Evolutionary conservation across 2,888 invertebrate genomes (phyloP).

Genomic region (Meta bourneti): DNA sequence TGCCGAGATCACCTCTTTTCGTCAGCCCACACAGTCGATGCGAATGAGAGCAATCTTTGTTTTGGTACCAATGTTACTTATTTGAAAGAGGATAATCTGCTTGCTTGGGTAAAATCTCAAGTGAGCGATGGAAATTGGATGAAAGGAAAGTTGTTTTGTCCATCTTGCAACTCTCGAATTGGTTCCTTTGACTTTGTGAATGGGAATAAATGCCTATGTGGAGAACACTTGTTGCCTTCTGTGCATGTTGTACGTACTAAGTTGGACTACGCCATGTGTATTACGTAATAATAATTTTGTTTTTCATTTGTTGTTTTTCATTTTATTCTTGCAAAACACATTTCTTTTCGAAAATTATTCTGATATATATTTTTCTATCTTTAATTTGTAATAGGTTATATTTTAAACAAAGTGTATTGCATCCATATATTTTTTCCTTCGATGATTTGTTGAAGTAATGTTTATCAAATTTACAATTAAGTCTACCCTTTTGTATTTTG

Average conservation of each 20-base stretch:
- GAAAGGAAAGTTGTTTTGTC: conserved; percentile 78
- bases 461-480: no score
- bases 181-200: conserved; percentile 78
- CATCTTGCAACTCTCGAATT: conserved; percentile 76
- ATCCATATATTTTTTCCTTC: no score
- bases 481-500: no score
- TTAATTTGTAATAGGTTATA: no score
- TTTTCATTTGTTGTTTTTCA: no score
- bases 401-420: no score
- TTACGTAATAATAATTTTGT: not conserved
- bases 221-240: conserved; percentile 73
- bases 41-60: conserved; percentile 25
- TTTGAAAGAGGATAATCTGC: conserved; percentile 73
- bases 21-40: conserved; percentile 6
- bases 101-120: conserved; percentile 75
- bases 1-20: conserved; percentile 76
- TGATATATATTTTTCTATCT: no score
- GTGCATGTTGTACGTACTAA: conserved; percentile 77
- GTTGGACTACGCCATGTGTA: conserved; percentile 69
- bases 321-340: no score
- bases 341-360: no score
- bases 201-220: conserved; percentile 76
- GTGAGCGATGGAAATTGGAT: conserved; percentile 77
- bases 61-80: conserved; percentile 69
- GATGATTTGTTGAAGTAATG: no score